Base-by-base conservation (phyloP, 2,797 vertebrate genomes). In the Chaetophractus vellerosus region DNA sequence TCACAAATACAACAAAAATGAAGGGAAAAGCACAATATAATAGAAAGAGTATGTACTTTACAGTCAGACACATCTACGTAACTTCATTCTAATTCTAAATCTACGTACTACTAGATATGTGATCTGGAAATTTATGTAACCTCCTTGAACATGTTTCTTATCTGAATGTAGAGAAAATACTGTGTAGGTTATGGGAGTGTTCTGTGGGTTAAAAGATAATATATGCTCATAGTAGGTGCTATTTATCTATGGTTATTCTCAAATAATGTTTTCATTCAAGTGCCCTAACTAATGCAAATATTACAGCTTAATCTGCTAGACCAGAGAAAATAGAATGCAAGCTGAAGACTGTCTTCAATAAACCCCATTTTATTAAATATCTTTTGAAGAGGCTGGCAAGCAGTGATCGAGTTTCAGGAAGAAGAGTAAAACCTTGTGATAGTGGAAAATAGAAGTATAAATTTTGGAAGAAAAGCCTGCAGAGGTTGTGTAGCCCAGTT, bases 241-340 rank as follows among this genome's bases (percentile, higher is more conserved):
- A 0, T 41, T 95, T 88, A 61, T 23, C 57, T 71, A 36, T 33
- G 16, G 4, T n/a, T 89, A 33, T 57, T 80, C 41, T 82, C 88
- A 90, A 78, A 57, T 55, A 57, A 55, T 80, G 57, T 79, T 94
- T 93, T n/a, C 18, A 75, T 28, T 31, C n/a, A 90, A 79, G 31
- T 64, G 11, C 1, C 36, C 5, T 57, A 66, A 78, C 21, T 41
- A 81, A 78, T 41, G 48, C 19, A 95, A 63, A 85, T 41, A 79
- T 86, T 84, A 74, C 6, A 74, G 16, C 78, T 92, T 85, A 74
- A 80, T 80, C 26, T 76, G 21, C 41, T 89, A 87, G 36, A 1
- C 23, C 19, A 75, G 66, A 59, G 91, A 81, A 89, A 86, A 28
- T 31, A 83, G 33, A 68, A 66, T 87, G 18, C 31, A 76, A 80